Percentiles rank a stretch among this genome's conserved stretches.
phyloP scores from a whole-genome alignment of 2,113 vertebrate species.

The Marcusenius ussheri region DNA sequence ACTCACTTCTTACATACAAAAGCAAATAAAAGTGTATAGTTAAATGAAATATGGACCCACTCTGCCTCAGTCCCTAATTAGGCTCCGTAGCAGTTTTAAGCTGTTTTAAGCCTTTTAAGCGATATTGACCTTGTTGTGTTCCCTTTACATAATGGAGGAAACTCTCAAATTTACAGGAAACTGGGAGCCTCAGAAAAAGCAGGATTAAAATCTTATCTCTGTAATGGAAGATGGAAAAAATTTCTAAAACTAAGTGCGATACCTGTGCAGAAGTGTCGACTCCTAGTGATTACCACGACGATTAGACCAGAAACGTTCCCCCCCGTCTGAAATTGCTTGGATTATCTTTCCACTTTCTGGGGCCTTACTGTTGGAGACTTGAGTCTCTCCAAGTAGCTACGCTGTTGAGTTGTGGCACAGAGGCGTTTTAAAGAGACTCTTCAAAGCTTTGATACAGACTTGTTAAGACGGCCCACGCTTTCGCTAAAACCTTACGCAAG shows the following conservation, averaged over 20 bases:
- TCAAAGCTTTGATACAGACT: slow-evolving; percentile 2
- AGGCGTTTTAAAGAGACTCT: not conserved
- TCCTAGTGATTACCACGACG: not conserved
- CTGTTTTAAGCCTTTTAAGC: slow-evolving; percentile 1
- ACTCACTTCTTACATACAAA: not conserved
- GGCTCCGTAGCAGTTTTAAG: slow-evolving; percentile 5
- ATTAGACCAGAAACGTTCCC: slow-evolving; percentile 2
- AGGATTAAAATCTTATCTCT: slow-evolving; percentile 22
- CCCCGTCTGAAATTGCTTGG: slow-evolving; percentile 18
- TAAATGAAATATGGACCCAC: slow-evolving; percentile 12
- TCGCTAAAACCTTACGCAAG: not conserved
- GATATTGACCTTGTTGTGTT: slow-evolving; percentile 3
- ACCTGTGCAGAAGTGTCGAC: slow-evolving; percentile 13
- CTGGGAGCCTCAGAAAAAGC: not conserved
- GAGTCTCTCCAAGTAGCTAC: not conserved
- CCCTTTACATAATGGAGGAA: slow-evolving; percentile 6
- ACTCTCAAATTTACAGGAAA: slow-evolving; percentile 6
- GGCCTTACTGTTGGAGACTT: not conserved
- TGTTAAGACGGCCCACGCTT: slow-evolving; percentile 4
- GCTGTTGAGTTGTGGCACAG: not conserved
- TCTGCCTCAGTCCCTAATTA: slow-evolving; percentile 12
- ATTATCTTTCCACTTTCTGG: slow-evolving; percentile 9
- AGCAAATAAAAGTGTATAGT: not conserved
- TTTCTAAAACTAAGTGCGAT: slow-evolving; percentile 9
- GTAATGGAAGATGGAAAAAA: slow-evolving; percentile 10